Evolutionary conservation across 2,113 vertebrate species (phyloP).

Genomic region (Chaetorhynchus papuensis): DNA sequence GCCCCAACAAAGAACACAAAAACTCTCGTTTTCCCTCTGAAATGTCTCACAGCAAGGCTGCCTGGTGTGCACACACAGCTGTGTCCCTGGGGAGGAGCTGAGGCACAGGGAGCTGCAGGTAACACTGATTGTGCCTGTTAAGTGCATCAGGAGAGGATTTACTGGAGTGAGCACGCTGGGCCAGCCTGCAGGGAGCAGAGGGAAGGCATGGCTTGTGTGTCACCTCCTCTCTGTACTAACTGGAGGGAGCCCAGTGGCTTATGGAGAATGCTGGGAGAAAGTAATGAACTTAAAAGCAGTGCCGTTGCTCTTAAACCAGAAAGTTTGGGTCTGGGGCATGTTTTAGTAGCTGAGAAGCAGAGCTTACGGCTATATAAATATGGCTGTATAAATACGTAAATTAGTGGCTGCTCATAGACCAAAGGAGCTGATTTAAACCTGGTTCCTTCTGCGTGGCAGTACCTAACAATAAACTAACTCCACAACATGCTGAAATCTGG

Average conservation of each 20-base stretch:
- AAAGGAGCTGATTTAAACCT: background rate
- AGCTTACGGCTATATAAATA: background rate
- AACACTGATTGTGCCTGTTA: background rate
- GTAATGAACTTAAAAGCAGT: background rate
- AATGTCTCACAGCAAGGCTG: background rate
- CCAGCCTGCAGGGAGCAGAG: background rate
- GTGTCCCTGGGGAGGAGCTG: background rate
- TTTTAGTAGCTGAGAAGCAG: background rate
- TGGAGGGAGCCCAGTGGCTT: background rate
- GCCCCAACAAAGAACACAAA: background rate
- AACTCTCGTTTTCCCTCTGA: background rate
- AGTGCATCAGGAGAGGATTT: background rate
- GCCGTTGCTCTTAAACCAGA: background rate
- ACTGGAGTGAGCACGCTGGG: background rate
- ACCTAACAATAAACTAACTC: background rate
- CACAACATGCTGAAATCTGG: background rate
- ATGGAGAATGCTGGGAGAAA: background rate
- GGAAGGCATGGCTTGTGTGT: background rate
- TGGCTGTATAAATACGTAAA: background rate
- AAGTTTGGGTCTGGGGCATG: background rate
- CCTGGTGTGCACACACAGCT: background rate
- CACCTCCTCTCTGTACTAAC: background rate
- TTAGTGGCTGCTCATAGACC: background rate
- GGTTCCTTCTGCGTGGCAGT: background rate
- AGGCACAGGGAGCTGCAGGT: background rate